A percentile compares a stretch with the other conserved stretches of the same genome.
Evolutionary conservation across 23 tunicate species (phyloP).

Genomic region (Halocynthia roretzi): DNA sequence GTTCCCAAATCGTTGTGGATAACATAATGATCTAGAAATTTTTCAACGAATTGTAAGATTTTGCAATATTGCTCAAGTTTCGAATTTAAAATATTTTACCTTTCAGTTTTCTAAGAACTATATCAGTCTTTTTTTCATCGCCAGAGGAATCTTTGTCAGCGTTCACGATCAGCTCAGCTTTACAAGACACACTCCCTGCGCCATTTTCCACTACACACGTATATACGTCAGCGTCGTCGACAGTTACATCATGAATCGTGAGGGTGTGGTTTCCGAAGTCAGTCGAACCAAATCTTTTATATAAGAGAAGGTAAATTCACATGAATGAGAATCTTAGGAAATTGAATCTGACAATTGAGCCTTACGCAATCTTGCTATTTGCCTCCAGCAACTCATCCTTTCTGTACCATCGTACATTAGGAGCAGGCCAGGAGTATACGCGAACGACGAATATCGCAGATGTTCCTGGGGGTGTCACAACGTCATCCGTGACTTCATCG

Average conservation of each 20-base stretch:
- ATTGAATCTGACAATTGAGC: too few relatives aligned
- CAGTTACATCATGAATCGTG: neutral
- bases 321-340: too few relatives aligned
- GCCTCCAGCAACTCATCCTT: neutral
- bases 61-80: too few relatives aligned
- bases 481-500: conserved; percentile 40
- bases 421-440: conserved; percentile 26
- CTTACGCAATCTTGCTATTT: too few relatives aligned
- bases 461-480: neutral
- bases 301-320: neutral
- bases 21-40: conserved; percentile 12
- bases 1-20: neutral
- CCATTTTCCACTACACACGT: conserved; percentile 11
- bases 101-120: neutral
- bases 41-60: too few relatives aligned
- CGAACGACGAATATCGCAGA: conserved; percentile 23
- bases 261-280: conserved; percentile 11
- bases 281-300: conserved; percentile 4
- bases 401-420: conserved; percentile 22
- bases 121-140: neutral
- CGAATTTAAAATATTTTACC: neutral
- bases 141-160: conserved; percentile 1
- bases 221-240: conserved; percentile 27
- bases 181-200: conserved; percentile 32
- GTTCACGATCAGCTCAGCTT: conserved; percentile 25